Base-by-base conservation (phyloP, 2,888 invertebrate genomes). In the Eristalis tenax region DNA sequence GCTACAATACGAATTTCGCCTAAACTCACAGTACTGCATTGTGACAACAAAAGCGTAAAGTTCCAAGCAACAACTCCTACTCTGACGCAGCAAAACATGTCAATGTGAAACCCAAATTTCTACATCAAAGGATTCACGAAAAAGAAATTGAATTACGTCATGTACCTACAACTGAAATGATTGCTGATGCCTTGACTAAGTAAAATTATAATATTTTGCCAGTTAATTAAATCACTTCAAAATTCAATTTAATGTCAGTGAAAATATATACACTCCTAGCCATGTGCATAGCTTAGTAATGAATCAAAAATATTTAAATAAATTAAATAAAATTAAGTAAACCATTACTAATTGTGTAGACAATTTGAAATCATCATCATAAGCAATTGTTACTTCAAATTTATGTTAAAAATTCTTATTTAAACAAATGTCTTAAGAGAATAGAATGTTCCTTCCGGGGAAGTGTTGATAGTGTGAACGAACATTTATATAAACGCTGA, bases 21-120 rank as follows among this genome's bases (percentile, higher is more conserved):
- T n/a, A 79, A 65, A 26, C 15, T 70, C n/a, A 82, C 66, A 26
- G 32, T 28, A 23, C 35, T 82, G 18, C 73, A 61, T 61, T 81
- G 68, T 50, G 80, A 79, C 61, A 79, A 74, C 61, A n/a, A n/a
- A n/a, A n/a, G n/a, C n/a, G n/a, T n/a, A n/a, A n/a, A n/a, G n/a
- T n/a, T n/a, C n/a, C n/a, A n/a, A n/a, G n/a, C n/a, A n/a, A n/a
- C n/a, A n/a, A n/a, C n/a, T 26, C 26, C 26, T 26, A 26, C 2
- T 26, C 26, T 26, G 26, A 26, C 59, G 61, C 71, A 28, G 65
- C 59, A 56, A 84, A 80, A 76, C 76, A 85, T 32, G 66, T 77
- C 23, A 83, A 83, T 71, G 76, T 88, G 26, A 83, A 83, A 65
- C 65, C 61, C 4, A 83, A 76, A 68, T 87, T 86, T 64, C 61